Evolutionary conservation across 1,140 invertebrate genomes (phyloP).

Genomic region (Zaprionus ghesquierei): DNA sequence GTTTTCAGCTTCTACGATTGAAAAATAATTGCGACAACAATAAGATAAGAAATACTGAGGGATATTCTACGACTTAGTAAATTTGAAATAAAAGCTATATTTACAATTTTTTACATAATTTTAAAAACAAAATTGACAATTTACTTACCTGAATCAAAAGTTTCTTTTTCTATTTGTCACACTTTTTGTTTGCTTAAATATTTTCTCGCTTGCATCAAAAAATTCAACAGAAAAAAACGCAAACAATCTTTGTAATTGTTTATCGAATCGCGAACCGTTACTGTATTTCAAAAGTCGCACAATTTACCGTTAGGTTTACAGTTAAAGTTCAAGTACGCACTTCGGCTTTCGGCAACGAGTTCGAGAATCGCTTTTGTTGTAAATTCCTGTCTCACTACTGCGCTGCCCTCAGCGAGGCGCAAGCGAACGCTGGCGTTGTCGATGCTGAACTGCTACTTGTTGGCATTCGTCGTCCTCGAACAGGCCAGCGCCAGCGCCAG

Average conservation of each 20-base stretch:
- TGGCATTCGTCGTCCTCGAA: constrained; percentile 51
- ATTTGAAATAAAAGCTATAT: not conserved
- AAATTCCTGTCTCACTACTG: constrained; percentile 17
- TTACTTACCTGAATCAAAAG: not conserved
- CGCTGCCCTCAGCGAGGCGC: constrained; percentile 31
- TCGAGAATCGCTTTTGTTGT: constrained; percentile 2
- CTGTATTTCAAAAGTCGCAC: not conserved
- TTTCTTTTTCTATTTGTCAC: not conserved
- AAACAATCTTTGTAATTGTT: not conserved
- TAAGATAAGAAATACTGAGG: not conserved
- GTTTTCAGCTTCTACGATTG: too few relatives aligned
- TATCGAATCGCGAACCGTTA: not conserved
- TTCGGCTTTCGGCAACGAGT: not conserved
- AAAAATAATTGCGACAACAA: too few relatives aligned
- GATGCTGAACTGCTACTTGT: constrained; percentile 66
- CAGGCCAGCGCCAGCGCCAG: constrained; percentile 34
- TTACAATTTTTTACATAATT: not conserved
- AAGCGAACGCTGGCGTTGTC: constrained; percentile 60
- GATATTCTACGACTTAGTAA: not conserved
- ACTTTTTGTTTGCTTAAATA: not conserved
- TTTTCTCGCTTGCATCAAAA: too few relatives aligned
- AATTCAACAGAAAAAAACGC: not conserved
- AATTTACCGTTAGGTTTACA: not conserved
- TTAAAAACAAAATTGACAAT: not conserved
- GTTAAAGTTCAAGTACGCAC: not conserved